Evolutionary conservation across 2,113 vertebrate species (phyloP), one percentile per base, ranked within the genome.

Genomic region (Syngnathoides biaculeatus): DNA sequence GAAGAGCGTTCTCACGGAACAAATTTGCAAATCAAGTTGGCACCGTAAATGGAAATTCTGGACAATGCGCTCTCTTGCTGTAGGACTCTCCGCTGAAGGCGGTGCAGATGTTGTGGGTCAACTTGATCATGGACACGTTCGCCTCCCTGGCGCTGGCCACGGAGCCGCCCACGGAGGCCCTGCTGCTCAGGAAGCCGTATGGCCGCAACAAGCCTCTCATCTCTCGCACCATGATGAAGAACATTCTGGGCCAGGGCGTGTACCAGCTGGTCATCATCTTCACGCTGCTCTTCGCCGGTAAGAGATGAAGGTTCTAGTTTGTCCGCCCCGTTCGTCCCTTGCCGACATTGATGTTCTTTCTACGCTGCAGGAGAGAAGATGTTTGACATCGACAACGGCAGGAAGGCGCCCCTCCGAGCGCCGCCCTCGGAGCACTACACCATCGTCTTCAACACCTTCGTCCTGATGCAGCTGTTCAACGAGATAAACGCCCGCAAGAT

Each of bases 201-300:
- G 97, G 97, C 72, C 95, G 97, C 88, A 99, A 98, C 88, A 99
- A 99, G 90, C 97, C 97, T 71, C 92, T 99, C 81, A 97, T 99
- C 86, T 99, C 97, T 57, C 95, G 95, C 79, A 99, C 97, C 2
- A 99, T 99, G 97, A 98, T 99, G 97, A 99, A 99, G 90, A 99
- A 99, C 82, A 99, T 99, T 74, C 89, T 99, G 83, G 97, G 97
- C 55, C 97, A 99, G 66, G 97, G 92, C 0, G 94, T 98, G 77
- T 99, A 95, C 88, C 97, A 99, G 75, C 95, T 99, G 0, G 82
- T 94, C 19, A 93, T 96, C 77, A 95, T 98, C 83, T 99, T 99
- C 78, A 95, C 95, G 0, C 92, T 99, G 72, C 90, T 99, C 39
- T 99, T 99, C 89, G 95, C 92, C 61, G 97, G 97, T 98, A 93